Evolutionary conservation across 2,797 vertebrate genomes (phyloP), one percentile per base, ranked within the genome.

Genomic region (Schizopygopsis malacanthus): DNA sequence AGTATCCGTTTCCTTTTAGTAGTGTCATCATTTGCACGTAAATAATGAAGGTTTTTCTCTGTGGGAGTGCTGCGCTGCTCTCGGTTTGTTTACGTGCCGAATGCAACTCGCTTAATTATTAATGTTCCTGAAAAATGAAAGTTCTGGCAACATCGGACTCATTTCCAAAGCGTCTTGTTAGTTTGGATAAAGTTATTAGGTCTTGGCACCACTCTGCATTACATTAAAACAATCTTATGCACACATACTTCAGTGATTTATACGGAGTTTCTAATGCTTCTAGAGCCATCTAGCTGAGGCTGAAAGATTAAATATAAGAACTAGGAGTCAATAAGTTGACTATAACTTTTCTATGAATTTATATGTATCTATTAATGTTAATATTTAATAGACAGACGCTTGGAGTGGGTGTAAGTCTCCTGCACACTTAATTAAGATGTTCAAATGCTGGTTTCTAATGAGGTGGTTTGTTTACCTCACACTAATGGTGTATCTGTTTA

Each of bases 41-140:
- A 52, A 84, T 77, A 67, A 77, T 77, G 45, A 67, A 63, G 72
- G 45, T 25, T 65, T 67, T 67, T 61, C 43, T 76, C 59, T 41
- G 43, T 41, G 82, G 43, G 45, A 54, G 79, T 10, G 63, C 41
- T 12, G 33, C 43, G 4, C 41, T 9, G 52, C 69, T 28, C 39
- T 39, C n/a, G 1, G 45, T 67, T 77, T 83, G 81, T 83, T 83
- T 83, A 75, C 12, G 25, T 1, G 20, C 5, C 1, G 43, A 84
- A 67, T 67, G 45, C 77, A 77, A 84, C 8, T 50, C 56, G 5
- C 1, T 83, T 84, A 77, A 84, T 84, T 84, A 84, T 77, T 84
- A 84, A 84, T 67, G 82, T 25, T 76, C 28, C 72, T 76, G 82
- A 76, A 76, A 83, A 83, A 83, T 75, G 56, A 76, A 77, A 77